Conservation (phyloP, 2,797 vertebrate genomes). For the Petrocephalus sullivani region DNA sequence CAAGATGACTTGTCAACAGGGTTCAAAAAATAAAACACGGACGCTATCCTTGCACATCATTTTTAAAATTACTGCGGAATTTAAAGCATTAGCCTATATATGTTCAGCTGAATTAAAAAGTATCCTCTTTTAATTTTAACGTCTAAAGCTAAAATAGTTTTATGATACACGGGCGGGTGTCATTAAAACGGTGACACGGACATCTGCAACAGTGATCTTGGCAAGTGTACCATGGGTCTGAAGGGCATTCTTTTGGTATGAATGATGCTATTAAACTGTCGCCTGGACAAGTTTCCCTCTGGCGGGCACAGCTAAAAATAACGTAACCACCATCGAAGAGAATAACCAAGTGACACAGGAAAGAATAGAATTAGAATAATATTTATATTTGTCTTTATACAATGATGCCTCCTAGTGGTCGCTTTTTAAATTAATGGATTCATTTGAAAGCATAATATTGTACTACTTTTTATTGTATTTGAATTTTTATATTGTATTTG, state of each 20-base stretch:
- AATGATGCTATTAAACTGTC: not conserved
- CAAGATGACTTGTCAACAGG: not conserved
- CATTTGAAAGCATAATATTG: too few species aligned
- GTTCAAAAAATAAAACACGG: not conserved
- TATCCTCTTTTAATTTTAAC: not conserved
- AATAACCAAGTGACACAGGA: not conserved
- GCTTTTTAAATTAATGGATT: not conserved
- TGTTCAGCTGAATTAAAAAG: not conserved
- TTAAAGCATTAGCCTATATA: not conserved
- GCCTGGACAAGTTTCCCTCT: not conserved
- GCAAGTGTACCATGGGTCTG: not conserved
- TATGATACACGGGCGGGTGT: not conserved
- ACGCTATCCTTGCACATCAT: not conserved
- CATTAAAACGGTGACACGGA: not conserved
- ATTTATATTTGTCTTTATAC: not conserved
- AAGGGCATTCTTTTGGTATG: not conserved
- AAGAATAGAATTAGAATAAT: not conserved
- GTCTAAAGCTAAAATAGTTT: not conserved
- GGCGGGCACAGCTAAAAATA: slow-evolving; percentile 1
- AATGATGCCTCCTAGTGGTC: slow-evolving; percentile 12
- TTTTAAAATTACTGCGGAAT: not conserved
- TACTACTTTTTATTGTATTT: not conserved
- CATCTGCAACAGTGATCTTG: not conserved
- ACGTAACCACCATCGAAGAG: not conserved
- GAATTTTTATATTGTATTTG: not conserved